Percentiles rank a stretch among this genome's conserved stretches.
Evolutionary conservation across 1,140 invertebrate species (phyloP).

Genomic region (Microvelia longipes): DNA sequence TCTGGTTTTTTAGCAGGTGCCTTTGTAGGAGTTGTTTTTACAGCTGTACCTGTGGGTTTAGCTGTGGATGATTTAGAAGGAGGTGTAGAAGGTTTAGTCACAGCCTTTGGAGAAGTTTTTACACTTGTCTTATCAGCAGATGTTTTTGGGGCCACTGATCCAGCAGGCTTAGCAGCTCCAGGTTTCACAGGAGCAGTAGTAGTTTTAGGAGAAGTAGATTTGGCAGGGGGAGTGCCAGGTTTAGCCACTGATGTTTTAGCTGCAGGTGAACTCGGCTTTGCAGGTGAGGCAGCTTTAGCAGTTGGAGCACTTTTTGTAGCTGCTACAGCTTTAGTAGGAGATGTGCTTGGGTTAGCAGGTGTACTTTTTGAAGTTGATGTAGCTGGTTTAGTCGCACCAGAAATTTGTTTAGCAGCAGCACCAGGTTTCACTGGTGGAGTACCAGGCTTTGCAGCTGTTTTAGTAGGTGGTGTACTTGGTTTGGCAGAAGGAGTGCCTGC

Average conservation of each 20-base stretch:
- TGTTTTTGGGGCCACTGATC: neutral
- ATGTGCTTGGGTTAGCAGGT: slow-evolving; percentile 8
- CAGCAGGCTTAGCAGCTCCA: neutral
- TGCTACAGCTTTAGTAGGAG: slow-evolving; percentile 9
- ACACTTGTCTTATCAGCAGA: neutral
- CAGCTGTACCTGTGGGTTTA: neutral
- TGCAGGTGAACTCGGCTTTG: slow-evolving; percentile 10
- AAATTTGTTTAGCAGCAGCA: neutral
- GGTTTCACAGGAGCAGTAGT: neutral
- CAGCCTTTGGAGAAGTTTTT: neutral
- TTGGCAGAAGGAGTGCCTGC: slow-evolving; percentile 3
- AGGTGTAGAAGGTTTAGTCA: neutral
- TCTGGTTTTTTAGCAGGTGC: neutral
- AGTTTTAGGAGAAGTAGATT: neutral
- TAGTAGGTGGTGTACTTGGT: slow-evolving; percentile 1
- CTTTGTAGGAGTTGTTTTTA: slow-evolving; percentile 5
- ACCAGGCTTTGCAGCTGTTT: slow-evolving; percentile 11
- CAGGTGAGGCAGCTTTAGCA: slow-evolving; percentile 3
- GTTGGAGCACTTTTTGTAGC: neutral
- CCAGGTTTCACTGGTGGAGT: slow-evolving; percentile 7
- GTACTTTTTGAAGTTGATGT: slow-evolving; percentile 6
- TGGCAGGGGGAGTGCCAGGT: neutral
- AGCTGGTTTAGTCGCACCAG: neutral
- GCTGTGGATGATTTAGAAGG: neutral
- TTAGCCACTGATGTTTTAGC: slow-evolving; percentile 3